These are phyloP conservation scores for Phainopepla nitens DNA, from an alignment of 2,113 vertebrate species.

Conservation along the genomic window DNA sequence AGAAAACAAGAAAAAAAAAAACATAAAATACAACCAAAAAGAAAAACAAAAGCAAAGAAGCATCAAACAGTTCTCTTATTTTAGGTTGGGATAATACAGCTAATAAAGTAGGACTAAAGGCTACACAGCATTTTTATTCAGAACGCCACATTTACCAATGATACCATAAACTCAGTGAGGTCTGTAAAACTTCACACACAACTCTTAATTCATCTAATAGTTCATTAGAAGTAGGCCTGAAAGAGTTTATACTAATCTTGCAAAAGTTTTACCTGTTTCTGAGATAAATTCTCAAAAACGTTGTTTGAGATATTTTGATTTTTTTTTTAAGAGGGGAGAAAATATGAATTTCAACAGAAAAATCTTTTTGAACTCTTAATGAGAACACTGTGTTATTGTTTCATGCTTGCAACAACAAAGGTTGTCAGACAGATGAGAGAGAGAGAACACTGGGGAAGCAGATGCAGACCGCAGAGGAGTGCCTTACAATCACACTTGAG, in stretches of 20 bases:
- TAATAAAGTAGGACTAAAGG: background rate
- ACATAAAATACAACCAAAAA: background rate
- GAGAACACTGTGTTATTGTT: background rate
- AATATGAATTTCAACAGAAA: background rate
- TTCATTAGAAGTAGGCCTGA: background rate
- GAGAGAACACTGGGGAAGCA: fast-evolving
- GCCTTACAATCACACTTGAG: background rate
- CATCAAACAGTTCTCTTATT: background rate
- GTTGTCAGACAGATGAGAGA: background rate
- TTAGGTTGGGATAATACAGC: background rate
- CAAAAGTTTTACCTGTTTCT: background rate
- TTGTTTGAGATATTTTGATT: background rate
- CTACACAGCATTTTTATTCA: background rate
- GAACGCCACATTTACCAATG: background rate
- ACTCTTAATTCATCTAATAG: background rate
- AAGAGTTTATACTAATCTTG: background rate
- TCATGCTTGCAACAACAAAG: background rate
- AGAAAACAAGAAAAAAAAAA: background rate
- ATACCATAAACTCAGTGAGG: background rate
- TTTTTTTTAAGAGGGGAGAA: background rate
- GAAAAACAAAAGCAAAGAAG: background rate
- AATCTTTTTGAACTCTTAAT: background rate
- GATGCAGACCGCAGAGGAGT: too few species aligned
- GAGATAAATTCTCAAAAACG: background rate
- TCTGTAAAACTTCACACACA: background rate